These are phyloP conservation scores for Asteroscopus sphinx DNA, from an alignment of 2,888 invertebrate species.

Conservation along the genomic window DNA sequence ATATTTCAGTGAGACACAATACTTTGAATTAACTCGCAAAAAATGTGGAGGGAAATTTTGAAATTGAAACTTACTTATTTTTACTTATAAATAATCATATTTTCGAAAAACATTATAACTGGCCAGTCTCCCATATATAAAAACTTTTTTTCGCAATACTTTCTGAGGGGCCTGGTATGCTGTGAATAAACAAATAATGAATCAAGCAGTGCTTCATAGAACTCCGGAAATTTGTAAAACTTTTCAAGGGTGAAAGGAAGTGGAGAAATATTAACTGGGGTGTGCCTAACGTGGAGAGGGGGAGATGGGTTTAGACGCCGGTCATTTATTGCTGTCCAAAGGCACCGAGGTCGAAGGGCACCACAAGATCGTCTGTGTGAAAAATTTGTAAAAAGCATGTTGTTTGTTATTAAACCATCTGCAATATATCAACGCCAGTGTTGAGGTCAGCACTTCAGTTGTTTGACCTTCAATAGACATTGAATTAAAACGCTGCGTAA, in stretches of 20 bases:
- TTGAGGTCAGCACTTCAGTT: constrained; percentile 22
- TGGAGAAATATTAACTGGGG: constrained; percentile 22
- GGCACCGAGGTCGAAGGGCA: constrained; percentile 24
- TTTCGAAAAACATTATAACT: no score
- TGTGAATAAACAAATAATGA: constrained; percentile 17
- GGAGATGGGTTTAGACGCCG: constrained; percentile 11
- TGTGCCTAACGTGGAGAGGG: constrained; percentile 6
- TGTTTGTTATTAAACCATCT: constrained; percentile 40
- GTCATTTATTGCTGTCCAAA: constrained; percentile 50
- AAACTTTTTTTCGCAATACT: no score
- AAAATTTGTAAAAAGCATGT: constrained; percentile 31
- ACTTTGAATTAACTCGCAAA: no score
- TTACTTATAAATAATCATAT: no score
- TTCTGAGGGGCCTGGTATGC: no score
- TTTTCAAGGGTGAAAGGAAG: constrained; percentile 29
- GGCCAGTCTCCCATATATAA: no score
- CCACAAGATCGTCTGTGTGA: constrained; percentile 24
- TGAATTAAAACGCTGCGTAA: constrained; percentile 23
- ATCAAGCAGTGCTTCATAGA: constrained; percentile 14
- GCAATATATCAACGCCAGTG: constrained; percentile 35
- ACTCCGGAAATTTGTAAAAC: constrained; percentile 23
- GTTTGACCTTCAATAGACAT: constrained; percentile 24
- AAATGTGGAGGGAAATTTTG: no score
- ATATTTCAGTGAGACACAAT: no score
- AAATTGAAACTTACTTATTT: no score